Base-by-base conservation (phyloP, 1,140 invertebrate genomes). In the Ceratosolen fusciceps region DNA sequence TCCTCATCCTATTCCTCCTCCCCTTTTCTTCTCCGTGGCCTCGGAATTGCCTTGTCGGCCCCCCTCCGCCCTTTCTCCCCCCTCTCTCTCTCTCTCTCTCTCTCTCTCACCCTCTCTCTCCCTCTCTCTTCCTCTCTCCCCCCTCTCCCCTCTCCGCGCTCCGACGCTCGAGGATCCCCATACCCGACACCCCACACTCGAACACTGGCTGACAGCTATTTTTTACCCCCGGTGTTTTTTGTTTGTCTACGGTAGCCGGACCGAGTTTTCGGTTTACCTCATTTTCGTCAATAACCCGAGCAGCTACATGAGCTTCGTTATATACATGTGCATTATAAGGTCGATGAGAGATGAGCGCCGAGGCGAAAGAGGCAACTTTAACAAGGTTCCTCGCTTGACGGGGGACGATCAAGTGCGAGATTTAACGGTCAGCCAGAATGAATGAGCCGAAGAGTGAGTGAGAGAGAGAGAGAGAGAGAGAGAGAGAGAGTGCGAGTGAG, bases 401-500 rank as follows among this genome's bases (percentile, higher is more conserved):
- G 74, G 68, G 7, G 83, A 79, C 86, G 85, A 87, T 87, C 86
- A 87, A 87, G 82, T 83, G 84, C 73, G 73, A 84, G 80, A 82
- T 87, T 87, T 87, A 87, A 86, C 84, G 84, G 85, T 82, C 81
- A 74, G 39, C 24, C 62, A 73, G 49, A 74, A 19, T 24, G 65
- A 7, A 52, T n/a, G n/a, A 68, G 56, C 37, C 4, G 39, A 34
- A n/a, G 31, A 47, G 43, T 9, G n/a, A 47, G 77, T 58, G 49
- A 75, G 19, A 39, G 67, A 52, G 21, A 16, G 49, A 49, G 77
- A 74, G 49, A 72, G 24, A 39, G 52, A 5, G 62, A 70, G 58
- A 24, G 34, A 43, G 65, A 10, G 21, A 37, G 10, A 14, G n/a
- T n/a, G n/a, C n/a, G n/a, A n/a, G n/a, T n/a, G n/a, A n/a, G n/a